Percentiles rank a stretch among this genome's conserved stretches.
phyloP scores from a whole-genome alignment of 1,140 invertebrate genomes.

The Ylistrum balloti region DNA sequence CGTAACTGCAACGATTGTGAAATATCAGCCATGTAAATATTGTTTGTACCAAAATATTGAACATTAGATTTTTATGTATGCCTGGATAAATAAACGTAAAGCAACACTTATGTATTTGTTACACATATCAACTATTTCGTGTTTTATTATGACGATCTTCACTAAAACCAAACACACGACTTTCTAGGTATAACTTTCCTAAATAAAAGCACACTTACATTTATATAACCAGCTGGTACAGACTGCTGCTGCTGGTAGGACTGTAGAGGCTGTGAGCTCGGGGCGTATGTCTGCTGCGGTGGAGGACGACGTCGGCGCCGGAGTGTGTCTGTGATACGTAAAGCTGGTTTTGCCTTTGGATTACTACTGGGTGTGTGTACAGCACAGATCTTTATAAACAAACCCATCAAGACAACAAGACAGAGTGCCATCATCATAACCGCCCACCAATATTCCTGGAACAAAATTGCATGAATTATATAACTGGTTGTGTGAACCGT shows the following conservation, averaged over 20 bases:
- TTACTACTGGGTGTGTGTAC: conserved; percentile 99
- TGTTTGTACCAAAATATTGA: too few species aligned
- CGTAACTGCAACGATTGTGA: too few species aligned
- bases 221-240: conserved; percentile 24
- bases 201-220: neutral
- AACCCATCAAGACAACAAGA: conserved; percentile 97
- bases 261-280: neutral
- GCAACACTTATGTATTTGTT: too few species aligned
- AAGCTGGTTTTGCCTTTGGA: conserved; percentile 85
- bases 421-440: conserved; percentile 95
- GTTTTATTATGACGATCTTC: too few species aligned
- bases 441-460: conserved; percentile 97
- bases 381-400: conserved; percentile 99
- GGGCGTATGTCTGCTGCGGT: conserved; percentile 55
- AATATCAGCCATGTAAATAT: too few species aligned
- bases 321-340: conserved; percentile 75
- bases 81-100: too few species aligned
- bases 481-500: too few species aligned
- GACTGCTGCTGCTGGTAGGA: neutral
- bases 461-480: too few species aligned
- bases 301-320: conserved; percentile 63
- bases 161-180: too few species aligned
- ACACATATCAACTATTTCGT: too few species aligned
- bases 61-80: too few species aligned
- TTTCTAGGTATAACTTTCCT: too few species aligned